Evolutionary conservation across 1,140 invertebrate species (phyloP), one percentile per base, ranked within the genome.

Genomic region (Triops cancriformis): DNA sequence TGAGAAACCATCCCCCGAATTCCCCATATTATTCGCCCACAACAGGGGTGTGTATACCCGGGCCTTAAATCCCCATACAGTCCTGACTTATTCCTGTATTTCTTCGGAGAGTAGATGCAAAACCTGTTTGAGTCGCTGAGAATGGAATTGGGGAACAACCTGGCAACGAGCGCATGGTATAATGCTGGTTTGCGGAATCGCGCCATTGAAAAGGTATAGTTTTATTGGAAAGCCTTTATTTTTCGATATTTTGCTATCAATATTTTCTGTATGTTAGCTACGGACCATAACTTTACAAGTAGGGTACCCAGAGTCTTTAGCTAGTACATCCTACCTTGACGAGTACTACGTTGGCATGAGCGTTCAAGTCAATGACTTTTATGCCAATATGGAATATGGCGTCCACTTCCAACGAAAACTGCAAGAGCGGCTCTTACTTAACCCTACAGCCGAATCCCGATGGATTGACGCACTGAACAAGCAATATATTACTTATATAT

Each of bases 341-440:
- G 82, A 84, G 10, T 85, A 86, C 77, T 88, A 88, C 81, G 82
- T 79, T 7, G 80, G 83, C 27, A 81, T 88, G 73, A 84, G 82
- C 23, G 82, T 88, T 26, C 84, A 87, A 76, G 87, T 85, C 77
- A 83, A 84, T 73, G 85, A 88, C 80, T 85, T 88, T 72, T 88
- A 88, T 79, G 81, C 83, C 73, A 87, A 87, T 78, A 81, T 87
- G 5, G 80, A 82, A 72, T 85, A 84, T 80, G 84, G 84, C 4
- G 83, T 86, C 37, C 77, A 76, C 6, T 87, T 87, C 79, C 23
- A 82, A 9, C 78, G 82, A 26, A 82, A 83, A 72, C 79, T 82
- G 43, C 80, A 82, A 43, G 82, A 85, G 76, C 81, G 76, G 26
- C 76, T 82, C 18, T 79, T 85, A 11, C 81, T 79, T 1, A 79